Percentiles rank a stretch among this genome's conserved stretches.
phyloP scores from a whole-genome alignment of 2,113 vertebrate genomes.

The Butorides virescens region DNA sequence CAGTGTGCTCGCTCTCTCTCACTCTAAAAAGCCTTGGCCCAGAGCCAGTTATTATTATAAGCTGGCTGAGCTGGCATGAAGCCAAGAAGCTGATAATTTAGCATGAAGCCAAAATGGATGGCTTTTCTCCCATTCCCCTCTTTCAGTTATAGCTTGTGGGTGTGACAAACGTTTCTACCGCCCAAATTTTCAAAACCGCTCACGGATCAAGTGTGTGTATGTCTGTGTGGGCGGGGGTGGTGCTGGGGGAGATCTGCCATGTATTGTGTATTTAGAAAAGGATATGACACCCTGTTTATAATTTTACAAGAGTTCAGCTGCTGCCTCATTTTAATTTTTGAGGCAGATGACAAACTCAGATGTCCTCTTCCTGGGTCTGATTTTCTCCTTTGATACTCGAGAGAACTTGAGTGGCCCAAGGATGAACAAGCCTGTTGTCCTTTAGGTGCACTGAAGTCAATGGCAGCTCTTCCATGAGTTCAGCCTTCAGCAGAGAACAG shows the following conservation, averaged over 20 bases:
- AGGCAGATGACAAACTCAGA: conserved; percentile 16
- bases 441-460: not conserved
- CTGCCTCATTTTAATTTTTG: not conserved
- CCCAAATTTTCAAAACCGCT: conserved; percentile 30
- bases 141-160: conserved; percentile 6
- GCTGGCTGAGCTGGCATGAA: conserved; percentile 56
- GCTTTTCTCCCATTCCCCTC: conserved; percentile 23
- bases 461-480: not conserved
- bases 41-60: conserved; percentile 73
- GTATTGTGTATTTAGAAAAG: conserved; percentile 35
- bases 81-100: conserved; percentile 70
- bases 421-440: not conserved
- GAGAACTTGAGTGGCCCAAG: not conserved
- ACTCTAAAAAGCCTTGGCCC: conserved; percentile 63
- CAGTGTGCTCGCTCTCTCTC: not conserved
- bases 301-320: conserved; percentile 4
- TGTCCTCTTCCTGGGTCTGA: not conserved
- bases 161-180: not conserved
- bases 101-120: conserved; percentile 60
- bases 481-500: not conserved
- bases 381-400: not conserved
- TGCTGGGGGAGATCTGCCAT: not conserved
- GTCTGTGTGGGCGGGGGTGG: not conserved
- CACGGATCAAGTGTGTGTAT: not conserved
- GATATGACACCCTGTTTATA: not conserved